Evolutionary conservation across 1,140 invertebrate genomes (phyloP).

Genomic region (Helicorthomorpha holstii): DNA sequence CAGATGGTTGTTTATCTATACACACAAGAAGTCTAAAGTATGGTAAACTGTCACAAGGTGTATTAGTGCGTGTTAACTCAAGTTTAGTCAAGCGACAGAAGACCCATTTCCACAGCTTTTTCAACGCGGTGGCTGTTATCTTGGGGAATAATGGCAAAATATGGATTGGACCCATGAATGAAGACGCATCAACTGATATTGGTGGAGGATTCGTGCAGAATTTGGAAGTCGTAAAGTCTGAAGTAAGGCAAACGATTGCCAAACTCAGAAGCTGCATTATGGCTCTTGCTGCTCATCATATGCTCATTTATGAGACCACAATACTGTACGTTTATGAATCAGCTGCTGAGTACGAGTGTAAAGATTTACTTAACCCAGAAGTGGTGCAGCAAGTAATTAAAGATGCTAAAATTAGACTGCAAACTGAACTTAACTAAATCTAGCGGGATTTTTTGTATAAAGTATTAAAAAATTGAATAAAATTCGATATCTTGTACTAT

Average conservation of each 20-base stretch:
- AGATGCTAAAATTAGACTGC: conserved; percentile 11
- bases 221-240: conserved; percentile 22
- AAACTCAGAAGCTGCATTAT: conserved; percentile 77
- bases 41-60: conserved; percentile 81
- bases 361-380: conserved; percentile 62
- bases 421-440: too few relatives aligned
- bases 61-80: conserved; percentile 77
- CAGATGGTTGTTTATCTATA: conserved; percentile 78
- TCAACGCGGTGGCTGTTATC: conserved; percentile 77
- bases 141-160: conserved; percentile 94
- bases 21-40: conserved; percentile 94
- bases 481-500: too few relatives aligned
- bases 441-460: too few relatives aligned
- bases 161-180: conserved; percentile 64
- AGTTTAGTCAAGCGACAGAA: conserved; percentile 86
- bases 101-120: conserved; percentile 87
- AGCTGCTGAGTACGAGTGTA: too few relatives aligned
- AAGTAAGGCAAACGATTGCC: conserved; percentile 64
- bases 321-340: conserved; percentile 82
- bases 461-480: too few relatives aligned
- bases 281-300: conserved; percentile 61
- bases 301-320: conserved; percentile 82
- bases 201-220: conserved; percentile 12
- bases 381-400: conserved; percentile 51
- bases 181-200: conserved; percentile 13